phyloP scores from a whole-genome alignment of 2,888 invertebrate genomes.

The Xanthostigma xanthostigma region DNA sequence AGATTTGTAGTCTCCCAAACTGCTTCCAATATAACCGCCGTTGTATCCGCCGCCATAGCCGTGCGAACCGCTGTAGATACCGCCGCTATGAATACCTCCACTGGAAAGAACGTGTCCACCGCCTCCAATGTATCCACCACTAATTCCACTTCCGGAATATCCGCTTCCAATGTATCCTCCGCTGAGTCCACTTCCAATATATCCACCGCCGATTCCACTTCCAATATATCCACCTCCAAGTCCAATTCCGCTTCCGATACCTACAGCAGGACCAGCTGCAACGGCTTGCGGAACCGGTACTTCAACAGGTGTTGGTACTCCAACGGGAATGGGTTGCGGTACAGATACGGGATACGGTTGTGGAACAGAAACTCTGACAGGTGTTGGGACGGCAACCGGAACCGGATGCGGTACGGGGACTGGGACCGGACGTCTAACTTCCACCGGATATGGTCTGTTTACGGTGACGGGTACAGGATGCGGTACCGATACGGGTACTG shows the following conservation, averaged over 20 bases:
- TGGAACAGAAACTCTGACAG: slow-evolving; percentile 30
- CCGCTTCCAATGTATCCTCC: neutral
- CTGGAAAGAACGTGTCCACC: too few relatives aligned
- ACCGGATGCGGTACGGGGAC: slow-evolving; percentile 19
- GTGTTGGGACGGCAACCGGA: slow-evolving; percentile 32
- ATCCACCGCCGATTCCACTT: neutral
- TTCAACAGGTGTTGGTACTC: slow-evolving; percentile 30
- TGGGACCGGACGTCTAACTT: slow-evolving; percentile 23
- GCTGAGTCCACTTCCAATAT: neutral
- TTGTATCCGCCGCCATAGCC: neutral
- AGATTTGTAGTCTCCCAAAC: neutral
- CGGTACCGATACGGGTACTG: slow-evolving; percentile 31
- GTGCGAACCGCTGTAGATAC: neutral
- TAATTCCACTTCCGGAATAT: neutral
- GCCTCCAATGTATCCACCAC: neutral
- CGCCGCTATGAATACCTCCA: neutral
- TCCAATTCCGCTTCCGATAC: slow-evolving; percentile 4
- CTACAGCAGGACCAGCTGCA: slow-evolving; percentile 21
- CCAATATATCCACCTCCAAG: neutral
- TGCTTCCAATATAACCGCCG: neutral
- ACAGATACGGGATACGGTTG: slow-evolving; percentile 26
- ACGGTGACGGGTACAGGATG: slow-evolving; percentile 26
- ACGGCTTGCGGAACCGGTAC: slow-evolving; percentile 38
- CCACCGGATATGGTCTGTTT: slow-evolving; percentile 24
- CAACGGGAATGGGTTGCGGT: slow-evolving; percentile 32